Percentiles rank a stretch among this genome's conserved stretches.
These are phyloP conservation scores for Panagrolaimus sp. DNA, from an alignment of 1,140 invertebrate genomes.

Conservation along the genomic window DNA sequence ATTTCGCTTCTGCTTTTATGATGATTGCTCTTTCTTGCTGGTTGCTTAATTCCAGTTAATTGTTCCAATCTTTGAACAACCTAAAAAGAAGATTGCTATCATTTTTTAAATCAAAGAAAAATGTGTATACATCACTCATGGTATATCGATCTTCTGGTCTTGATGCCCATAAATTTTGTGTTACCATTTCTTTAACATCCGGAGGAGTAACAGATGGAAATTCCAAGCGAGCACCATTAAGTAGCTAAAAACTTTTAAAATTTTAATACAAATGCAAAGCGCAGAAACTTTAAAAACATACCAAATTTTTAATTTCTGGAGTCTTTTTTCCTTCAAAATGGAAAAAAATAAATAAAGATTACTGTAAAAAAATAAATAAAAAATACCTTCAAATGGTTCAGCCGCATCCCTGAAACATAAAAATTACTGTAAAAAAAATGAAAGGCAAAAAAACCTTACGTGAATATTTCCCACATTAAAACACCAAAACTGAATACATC, in stretches of 20 bases:
- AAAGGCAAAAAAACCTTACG: slow-evolving; percentile 42
- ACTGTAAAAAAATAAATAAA: no score
- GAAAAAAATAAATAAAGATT: no score
- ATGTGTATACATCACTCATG: slow-evolving; percentile 8
- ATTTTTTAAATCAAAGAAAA: no score
- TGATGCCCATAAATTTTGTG: slow-evolving; percentile 15
- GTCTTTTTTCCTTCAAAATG: slow-evolving; percentile 1
- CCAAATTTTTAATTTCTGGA: neutral
- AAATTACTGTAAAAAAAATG: neutral
- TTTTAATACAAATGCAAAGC: neutral
- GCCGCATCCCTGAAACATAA: no score
- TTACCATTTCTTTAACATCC: slow-evolving; percentile 15
- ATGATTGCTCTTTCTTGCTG: neutral
- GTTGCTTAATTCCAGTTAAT: slow-evolving; percentile 1
- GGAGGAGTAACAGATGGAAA: slow-evolving; percentile 4
- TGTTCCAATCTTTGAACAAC: neutral
- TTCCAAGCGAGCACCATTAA: slow-evolving; percentile 26
- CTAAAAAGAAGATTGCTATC: no score
- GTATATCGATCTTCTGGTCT: slow-evolving; percentile 11
- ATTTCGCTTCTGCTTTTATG: neutral
- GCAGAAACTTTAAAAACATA: neutral
- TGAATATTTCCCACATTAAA: slow-evolving; percentile 36
- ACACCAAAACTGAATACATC: slow-evolving; percentile 34
- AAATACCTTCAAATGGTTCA: no score
- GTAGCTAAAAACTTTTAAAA: slow-evolving; percentile 12